Base-by-base conservation (phyloP, 1,140 invertebrate genomes). In the Elysia chlorotica region DNA sequence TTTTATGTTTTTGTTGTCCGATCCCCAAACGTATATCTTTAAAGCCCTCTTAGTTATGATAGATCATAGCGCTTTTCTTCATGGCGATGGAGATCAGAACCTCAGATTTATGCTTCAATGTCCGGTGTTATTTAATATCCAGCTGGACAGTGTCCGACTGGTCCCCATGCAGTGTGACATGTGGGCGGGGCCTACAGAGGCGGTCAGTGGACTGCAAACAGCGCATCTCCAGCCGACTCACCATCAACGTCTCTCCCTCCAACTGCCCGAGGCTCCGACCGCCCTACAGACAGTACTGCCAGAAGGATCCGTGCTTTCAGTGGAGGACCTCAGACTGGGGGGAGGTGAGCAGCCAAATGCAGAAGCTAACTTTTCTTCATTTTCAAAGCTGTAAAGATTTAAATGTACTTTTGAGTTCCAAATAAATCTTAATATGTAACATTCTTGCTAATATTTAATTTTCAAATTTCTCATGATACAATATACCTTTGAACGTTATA, bases 241-340 rank as follows among this genome's bases (percentile, higher is more conserved):
- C 74, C 19, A n/a, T 79, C 17, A 75, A 74, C 36, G 79, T 81
- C 1, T 80, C 82, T 6, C 77, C 79, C 5, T 68, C 69, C 41
- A 23, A 62, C 14, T 92, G 92, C 79, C 86, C 89, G 31, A 78
- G 86, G 2, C 83, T 83, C 23, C 82, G 87, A 21, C 90, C 90
- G 76, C 92, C 92, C 0, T 88, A 90, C 67, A 88, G 88, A 0
- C 86, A 91, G 77, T 88, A 89, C 2, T 94, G 93, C 63, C 91
- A 90, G 56, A 89, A 90, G 38, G 89, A 89, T 67, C 87, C 89
- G 5, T 93, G 92, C 81, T 89, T 90, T 28, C 91, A 90, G 75
- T 94, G 92, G 93, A 92, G 92, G 76, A 83, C 88, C 28, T 91
- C 92, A 25, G 89, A 91, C 1, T 93, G 93, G 92, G 56, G 38